Conservation (phyloP, 1,140 invertebrate species). For the Monochamus saltuarius region DNA sequence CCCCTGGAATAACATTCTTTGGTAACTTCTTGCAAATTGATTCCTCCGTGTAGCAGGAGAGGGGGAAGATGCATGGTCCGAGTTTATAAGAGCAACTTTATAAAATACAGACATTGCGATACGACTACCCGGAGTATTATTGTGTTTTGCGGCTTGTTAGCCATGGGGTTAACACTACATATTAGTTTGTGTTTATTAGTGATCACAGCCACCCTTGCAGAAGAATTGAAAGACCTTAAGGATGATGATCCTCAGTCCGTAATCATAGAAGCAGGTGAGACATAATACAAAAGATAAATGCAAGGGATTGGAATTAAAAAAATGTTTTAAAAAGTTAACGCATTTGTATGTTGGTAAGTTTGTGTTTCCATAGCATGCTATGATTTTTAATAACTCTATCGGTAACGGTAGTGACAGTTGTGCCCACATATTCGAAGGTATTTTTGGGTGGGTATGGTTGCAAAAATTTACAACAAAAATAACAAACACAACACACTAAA, state of each 20-base stretch:
- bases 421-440: conserved; percentile 1
- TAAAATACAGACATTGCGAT: conserved; percentile 40
- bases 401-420: conserved; percentile 20
- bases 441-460: background rate
- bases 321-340: no score
- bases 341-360: background rate
- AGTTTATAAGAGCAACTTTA: conserved; percentile 47
- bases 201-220: conserved; percentile 16
- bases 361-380: conserved; percentile 19
- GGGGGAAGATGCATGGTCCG: conserved; percentile 31
- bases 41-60: conserved; percentile 30
- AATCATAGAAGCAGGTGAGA: conserved; percentile 34
- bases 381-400: conserved; percentile 24
- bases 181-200: conserved; percentile 35
- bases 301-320: no score
- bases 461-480: conserved; percentile 3
- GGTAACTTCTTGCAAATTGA: conserved; percentile 33
- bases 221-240: conserved; percentile 9
- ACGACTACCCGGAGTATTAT: conserved; percentile 16
- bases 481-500: background rate
- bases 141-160: conserved; percentile 26
- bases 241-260: conserved; percentile 28
- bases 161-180: conserved; percentile 30
- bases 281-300: background rate
- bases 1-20: conserved; percentile 20